Conservation (phyloP, 2,888 invertebrate species). For the Nemotelus pantherinus region DNA sequence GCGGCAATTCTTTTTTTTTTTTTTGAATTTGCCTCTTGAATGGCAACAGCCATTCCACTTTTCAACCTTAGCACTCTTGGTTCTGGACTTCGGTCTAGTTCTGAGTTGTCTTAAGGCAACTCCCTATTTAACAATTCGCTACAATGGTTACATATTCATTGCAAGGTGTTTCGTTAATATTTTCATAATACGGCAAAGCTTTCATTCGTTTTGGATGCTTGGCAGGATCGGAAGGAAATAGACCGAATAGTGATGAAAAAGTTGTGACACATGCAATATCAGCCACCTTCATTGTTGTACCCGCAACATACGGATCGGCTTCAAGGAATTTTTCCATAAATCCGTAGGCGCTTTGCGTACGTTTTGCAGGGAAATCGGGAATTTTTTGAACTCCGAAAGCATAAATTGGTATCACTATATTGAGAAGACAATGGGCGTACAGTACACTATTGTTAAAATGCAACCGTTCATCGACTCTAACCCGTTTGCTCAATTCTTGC, state of each 20-base stretch:
- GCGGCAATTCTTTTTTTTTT: too few species aligned
- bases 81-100: too few species aligned
- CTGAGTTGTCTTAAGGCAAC: too few species aligned
- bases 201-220: constrained; percentile 56
- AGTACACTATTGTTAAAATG: constrained; percentile 46
- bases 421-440: constrained; percentile 6
- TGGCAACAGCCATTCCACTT: too few species aligned
- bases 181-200: constrained; percentile 57
- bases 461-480: constrained; percentile 46
- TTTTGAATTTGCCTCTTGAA: too few species aligned
- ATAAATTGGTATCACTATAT: constrained; percentile 14
- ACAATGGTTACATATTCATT: background rate
- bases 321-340: constrained; percentile 37
- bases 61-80: too few species aligned
- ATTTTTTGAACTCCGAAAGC: background rate
- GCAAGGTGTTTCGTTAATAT: constrained; percentile 53
- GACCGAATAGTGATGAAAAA: constrained; percentile 54
- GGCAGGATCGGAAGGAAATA: constrained; percentile 53
- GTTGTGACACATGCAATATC: constrained; percentile 58
- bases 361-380: too few species aligned
- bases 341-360: background rate
- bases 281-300: constrained; percentile 58
- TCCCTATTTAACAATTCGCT: too few species aligned
- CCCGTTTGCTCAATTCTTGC: constrained; percentile 42
- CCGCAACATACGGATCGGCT: constrained; percentile 54